phyloP scores from a whole-genome alignment of 2,113 vertebrate species.

The Bolborhynchus lineola region DNA sequence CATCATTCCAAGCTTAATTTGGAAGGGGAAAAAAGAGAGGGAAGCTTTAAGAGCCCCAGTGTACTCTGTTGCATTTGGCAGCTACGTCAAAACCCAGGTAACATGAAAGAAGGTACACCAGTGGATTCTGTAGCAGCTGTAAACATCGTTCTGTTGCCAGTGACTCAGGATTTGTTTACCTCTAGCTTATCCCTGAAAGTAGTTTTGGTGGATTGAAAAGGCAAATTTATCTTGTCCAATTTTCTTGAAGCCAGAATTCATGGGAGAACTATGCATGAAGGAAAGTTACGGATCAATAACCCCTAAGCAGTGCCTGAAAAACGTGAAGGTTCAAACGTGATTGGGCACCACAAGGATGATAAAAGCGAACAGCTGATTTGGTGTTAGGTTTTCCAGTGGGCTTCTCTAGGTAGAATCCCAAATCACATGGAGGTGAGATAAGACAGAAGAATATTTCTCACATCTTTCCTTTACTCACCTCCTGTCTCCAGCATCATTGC shows the following conservation, averaged over 20 bases:
- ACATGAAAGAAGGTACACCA: not conserved
- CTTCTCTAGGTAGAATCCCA: not conserved
- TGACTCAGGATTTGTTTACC: not conserved
- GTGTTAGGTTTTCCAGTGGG: not conserved
- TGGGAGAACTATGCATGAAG: not conserved
- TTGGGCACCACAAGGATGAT: too few species aligned
- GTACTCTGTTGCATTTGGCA: not conserved
- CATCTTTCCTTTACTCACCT: not conserved
- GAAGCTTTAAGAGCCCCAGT: rapidly evolving
- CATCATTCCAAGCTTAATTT: not conserved
- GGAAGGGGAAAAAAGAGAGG: not conserved
- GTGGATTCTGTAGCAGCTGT: not conserved
- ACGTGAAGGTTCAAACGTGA: not conserved
- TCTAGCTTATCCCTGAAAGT: not conserved
- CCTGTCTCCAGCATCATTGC: not conserved
- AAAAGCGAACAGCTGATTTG: not conserved
- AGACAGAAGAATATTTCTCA: not conserved
- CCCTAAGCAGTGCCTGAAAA: not conserved
- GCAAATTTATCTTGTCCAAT: not conserved
- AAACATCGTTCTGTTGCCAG: not conserved
- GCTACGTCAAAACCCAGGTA: not conserved
- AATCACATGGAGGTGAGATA: not conserved
- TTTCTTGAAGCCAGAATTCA: not conserved
- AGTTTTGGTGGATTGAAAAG: not conserved
- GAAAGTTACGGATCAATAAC: not conserved